Evolutionary conservation across 2,888 invertebrate species (phyloP).

Genomic region (Melanchra persicariae): DNA sequence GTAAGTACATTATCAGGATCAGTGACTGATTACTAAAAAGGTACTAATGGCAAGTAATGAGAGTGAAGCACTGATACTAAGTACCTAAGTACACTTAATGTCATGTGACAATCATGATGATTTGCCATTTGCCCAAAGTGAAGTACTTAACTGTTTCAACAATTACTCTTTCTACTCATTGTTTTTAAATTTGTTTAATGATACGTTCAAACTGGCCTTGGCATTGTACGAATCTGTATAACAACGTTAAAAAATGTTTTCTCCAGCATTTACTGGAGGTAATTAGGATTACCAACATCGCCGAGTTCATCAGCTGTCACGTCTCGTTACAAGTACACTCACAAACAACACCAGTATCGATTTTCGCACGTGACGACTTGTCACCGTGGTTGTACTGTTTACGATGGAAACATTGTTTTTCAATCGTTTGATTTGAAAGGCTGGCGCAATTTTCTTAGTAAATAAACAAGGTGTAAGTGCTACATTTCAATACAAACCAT

Average conservation of each 20-base stretch:
- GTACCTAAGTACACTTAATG: not conserved
- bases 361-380: constrained; percentile 23
- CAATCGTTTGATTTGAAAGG: constrained; percentile 26
- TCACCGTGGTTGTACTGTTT: constrained; percentile 40
- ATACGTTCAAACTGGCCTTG: not conserved
- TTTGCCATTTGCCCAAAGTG: not conserved
- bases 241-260: not conserved
- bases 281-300: not conserved
- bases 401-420: constrained; percentile 33
- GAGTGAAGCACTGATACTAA: constrained; percentile 1
- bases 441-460: constrained; percentile 21
- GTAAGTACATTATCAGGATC: constrained; percentile 7
- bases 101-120: constrained; percentile 1
- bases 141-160: not conserved
- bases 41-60: constrained; percentile 8
- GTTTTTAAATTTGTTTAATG: not conserved
- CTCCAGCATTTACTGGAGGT: not conserved
- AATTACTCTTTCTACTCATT: not conserved
- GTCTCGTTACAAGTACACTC: constrained; percentile 18
- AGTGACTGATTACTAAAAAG: constrained; percentile 8
- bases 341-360: constrained; percentile 28
- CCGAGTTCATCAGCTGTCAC: not conserved
- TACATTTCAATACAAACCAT: constrained; percentile 8
- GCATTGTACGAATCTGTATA: not conserved
- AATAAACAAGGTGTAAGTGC: constrained; percentile 27